Evolutionary conservation across 2,888 invertebrate genomes (phyloP), one percentile per base, ranked within the genome.

Genomic region (Drosophila austrosaltans): DNA sequence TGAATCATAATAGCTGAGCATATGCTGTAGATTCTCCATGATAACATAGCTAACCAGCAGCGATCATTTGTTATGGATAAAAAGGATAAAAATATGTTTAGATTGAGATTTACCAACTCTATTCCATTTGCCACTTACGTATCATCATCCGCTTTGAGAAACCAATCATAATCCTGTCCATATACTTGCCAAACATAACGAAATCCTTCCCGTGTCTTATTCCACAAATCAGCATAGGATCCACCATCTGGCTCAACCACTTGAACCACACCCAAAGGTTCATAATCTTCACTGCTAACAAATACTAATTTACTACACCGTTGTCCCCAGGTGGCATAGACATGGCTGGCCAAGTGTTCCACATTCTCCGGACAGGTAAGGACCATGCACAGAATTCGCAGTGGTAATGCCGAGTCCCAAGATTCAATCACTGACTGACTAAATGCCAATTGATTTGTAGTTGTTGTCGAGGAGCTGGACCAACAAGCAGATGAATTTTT

Each of bases 131-230:
- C 5, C 8, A 3, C 98, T 98, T 91, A 99, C 99, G 99, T 98
- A 91, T 99, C 99, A 92, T 99, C 99, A 89, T 99, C 99, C 25
- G 99, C 98, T 92, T 99, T 99, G 89, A 99, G 93, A 92, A 99
- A 99, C 98, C 98, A 99, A 92, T 99, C 98, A 5, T 96, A 97
- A 57, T 98, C 94, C 77, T 97, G 94, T 48, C 95, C 93, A 91
- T 98, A 95, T 88, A 97, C 93, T 78, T 96, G 94, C 91, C 97
- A 96, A 10, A 97, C 95, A 91, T 98, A 97, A 80, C 95, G 95
- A 91, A 98, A 98, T 0, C 98, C 98, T 81, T 95, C 96, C 92
- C 98, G 98, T 0, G 99, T 99, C 93, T 99, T 99, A 2, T 96
- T 97, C 99, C 99, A 99, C 30, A 99, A 93, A 90, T 96, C 95